A percentile compares a stretch with the other conserved stretches of the same genome.
These are phyloP conservation scores for Heterohyrax brucei DNA, from an alignment of 2,797 vertebrate species.

Conservation along the genomic window DNA sequence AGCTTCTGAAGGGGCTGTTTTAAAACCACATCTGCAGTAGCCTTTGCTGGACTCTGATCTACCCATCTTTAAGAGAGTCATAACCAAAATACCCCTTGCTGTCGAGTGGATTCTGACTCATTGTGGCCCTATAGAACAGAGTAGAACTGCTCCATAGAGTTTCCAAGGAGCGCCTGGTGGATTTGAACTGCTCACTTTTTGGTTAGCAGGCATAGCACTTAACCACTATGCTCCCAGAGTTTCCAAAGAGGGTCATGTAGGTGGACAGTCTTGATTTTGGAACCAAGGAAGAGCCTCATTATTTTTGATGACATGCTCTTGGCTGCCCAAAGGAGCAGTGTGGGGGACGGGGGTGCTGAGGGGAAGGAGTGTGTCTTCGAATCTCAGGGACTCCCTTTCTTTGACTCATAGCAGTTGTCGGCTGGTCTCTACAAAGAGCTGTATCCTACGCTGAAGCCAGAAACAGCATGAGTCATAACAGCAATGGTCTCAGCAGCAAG, in stretches of 20 bases:
- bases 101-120: too few species aligned
- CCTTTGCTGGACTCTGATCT: conserved; percentile 63
- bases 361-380: not conserved
- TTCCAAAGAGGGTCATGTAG: not conserved
- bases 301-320: conserved; percentile 37
- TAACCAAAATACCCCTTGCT: too few species aligned
- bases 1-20: conserved; percentile 79
- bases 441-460: not conserved
- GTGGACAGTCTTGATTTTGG: not conserved
- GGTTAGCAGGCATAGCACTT: too few species aligned
- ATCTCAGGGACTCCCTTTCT: conserved; percentile 55
- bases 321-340: not conserved
- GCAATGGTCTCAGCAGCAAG: not conserved
- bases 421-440: not conserved
- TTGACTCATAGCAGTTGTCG: conserved; percentile 50
- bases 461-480: not conserved
- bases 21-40: conserved; percentile 74
- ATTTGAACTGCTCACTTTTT: too few species aligned
- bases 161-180: too few species aligned
- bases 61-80: conserved; percentile 30
- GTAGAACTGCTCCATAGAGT: too few species aligned
- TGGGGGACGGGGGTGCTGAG: not conserved
- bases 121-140: too few species aligned
- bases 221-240: too few species aligned
- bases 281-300: not conserved